These are phyloP conservation scores for Blastobasis adustella DNA, from an alignment of 2,888 invertebrate species.

Conservation along the genomic window DNA sequence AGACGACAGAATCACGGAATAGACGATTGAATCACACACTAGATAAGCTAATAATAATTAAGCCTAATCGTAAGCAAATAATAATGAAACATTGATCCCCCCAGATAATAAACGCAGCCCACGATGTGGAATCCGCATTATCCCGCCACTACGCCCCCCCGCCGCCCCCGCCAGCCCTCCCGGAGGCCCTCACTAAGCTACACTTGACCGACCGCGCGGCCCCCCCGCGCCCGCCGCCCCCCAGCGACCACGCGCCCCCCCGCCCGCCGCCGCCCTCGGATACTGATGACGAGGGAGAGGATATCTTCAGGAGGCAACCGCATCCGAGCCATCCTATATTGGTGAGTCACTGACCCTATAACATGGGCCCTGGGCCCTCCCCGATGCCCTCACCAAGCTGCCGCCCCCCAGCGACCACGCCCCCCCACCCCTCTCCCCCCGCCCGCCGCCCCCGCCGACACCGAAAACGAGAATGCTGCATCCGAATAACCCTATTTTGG, in stretches of 20 bases:
- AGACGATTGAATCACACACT: too few relatives aligned
- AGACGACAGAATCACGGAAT: too few relatives aligned
- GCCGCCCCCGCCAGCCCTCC: slow-evolving; percentile 40
- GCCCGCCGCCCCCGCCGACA: slow-evolving; percentile 49
- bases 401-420: slow-evolving; percentile 20
- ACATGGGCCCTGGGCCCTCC: slow-evolving; percentile 11
- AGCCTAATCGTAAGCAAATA: too few relatives aligned
- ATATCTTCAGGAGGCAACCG: slow-evolving; percentile 89
- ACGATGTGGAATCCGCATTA: slow-evolving; percentile 48
- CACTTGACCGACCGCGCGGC: slow-evolving; percentile 20
- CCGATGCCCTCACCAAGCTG: slow-evolving; percentile 26
- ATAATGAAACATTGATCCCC: neutral
- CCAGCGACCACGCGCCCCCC: slow-evolving; percentile 44
- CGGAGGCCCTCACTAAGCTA: slow-evolving; percentile 26
- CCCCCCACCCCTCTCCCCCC: too few relatives aligned
- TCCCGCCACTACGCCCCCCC: slow-evolving; percentile 43
- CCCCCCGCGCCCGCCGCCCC: slow-evolving; percentile 31
- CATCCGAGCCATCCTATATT: slow-evolving; percentile 90
- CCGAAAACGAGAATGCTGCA: too few relatives aligned
- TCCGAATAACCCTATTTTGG: too few relatives aligned
- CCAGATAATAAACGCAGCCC: slow-evolving; percentile 50
- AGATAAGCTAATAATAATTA: too few relatives aligned
- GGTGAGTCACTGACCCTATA: neutral
- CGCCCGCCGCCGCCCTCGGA: slow-evolving; percentile 86
- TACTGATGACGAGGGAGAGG: slow-evolving; percentile 93